Evolutionary conservation across 2,797 vertebrate genomes (phyloP).

Genomic region (Euthynnus affinis): DNA sequence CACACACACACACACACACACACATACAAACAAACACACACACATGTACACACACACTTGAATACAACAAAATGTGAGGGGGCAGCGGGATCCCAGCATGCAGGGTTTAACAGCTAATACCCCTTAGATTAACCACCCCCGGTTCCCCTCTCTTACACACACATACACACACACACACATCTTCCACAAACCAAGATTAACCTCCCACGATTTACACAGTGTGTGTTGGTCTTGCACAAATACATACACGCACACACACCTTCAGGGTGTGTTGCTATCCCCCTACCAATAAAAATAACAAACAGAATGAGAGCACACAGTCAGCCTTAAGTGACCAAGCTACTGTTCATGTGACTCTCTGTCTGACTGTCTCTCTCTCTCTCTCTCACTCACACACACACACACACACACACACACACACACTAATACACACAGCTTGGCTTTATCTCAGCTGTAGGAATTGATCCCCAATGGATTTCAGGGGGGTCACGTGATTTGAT

Average conservation of each 20-base stretch:
- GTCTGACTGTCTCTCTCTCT: conserved; percentile 21
- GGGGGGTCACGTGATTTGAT: conserved; percentile 93
- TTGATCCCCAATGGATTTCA: conserved; percentile 90
- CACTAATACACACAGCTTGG: conserved; percentile 41
- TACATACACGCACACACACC: conserved; percentile 49
- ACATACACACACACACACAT: conserved; percentile 40
- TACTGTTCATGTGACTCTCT: conserved; percentile 77
- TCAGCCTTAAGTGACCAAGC: conserved; percentile 77
- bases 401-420: conserved; percentile 35
- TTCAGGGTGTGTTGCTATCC: conserved; percentile 72
- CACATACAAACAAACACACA: conserved; percentile 5
- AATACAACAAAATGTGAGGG: conserved; percentile 78
- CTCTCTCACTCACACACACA: conserved; percentile 21
- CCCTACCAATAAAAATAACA: conserved; percentile 75
- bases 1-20: conserved; percentile 36
- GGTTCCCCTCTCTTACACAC: conserved; percentile 67
- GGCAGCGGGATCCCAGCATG: conserved; percentile 83
- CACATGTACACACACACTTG: conserved; percentile 43
- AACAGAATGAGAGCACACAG: conserved; percentile 72
- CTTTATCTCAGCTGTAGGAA: conserved; percentile 81
- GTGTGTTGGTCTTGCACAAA: conserved; percentile 68
- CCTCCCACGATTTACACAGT: conserved; percentile 77
- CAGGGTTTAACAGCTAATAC: conserved; percentile 86
- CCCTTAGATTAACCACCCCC: conserved; percentile 86
- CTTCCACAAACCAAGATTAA: conserved; percentile 80